Evolutionary conservation across 2,797 vertebrate genomes (phyloP), one percentile per base, ranked within the genome.

Genomic region (Schizopygopsis malacanthus): DNA sequence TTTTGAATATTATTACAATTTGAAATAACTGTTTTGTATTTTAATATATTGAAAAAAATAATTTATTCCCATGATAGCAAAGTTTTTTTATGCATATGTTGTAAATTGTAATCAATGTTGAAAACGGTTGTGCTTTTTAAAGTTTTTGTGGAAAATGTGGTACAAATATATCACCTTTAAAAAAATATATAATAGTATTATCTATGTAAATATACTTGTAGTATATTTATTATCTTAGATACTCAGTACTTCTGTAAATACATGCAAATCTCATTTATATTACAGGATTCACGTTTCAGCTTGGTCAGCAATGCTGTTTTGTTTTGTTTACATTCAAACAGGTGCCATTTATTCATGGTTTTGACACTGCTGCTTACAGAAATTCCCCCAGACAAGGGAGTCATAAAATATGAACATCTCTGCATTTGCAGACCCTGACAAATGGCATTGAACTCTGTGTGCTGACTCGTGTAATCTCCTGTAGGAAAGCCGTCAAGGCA

Each of bases 391-490:
- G 70, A 85, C 84, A 67, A 85, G 56, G 63, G 59, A 85, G 78
- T 79, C 70, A 75, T 85, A 81, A 81, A 75, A 85, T 52, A 75
- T 85, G 78, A 81, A 81, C 78, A 75, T 85, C 78, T 54, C 69
- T 75, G 33, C 41, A 20, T 81, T 85, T 81, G 56, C 78, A 81
- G 84, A 75, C 33, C 69, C 78, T 85, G 84, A 85, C 84, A 85
- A 85, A 85, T 85, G 78, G 69, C 77, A 73, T 54, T 81, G 84
- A 85, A 81, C 84, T 85, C 78, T 75, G 78, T 81, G 70, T 84
- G 86, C 83, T 85, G 86, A 87, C 71, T 87, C 79, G 73, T 85
- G 82, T 87, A 87, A 87, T 85, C 86, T 87, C 79, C 82, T 50
- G 77, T 61, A 82, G 86, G 75, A 85, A 77, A 82, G 33, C 52